A percentile compares a stretch with the other conserved stretches of the same genome.
Evolutionary conservation across 2,888 invertebrate species (phyloP).

Genomic region (Tipula unca): DNA sequence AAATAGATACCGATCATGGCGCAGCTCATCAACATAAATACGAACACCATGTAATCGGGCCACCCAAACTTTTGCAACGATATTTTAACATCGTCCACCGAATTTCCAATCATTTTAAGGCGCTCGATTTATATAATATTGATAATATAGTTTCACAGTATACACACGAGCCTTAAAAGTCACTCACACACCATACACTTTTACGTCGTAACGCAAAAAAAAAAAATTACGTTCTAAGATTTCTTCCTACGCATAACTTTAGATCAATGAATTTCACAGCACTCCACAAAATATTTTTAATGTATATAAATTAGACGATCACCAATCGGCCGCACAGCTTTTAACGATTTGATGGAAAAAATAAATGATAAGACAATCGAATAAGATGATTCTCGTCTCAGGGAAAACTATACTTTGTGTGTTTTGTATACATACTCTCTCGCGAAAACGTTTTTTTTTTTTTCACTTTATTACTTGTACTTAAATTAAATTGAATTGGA

Average conservation of each 20-base stretch:
- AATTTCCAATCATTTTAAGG: conserved; percentile 25
- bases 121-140: background rate
- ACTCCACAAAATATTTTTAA: background rate
- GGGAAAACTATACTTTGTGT: background rate
- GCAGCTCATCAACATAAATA: conserved; percentile 65
- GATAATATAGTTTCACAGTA: background rate
- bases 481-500: conserved; percentile 8
- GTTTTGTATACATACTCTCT: background rate
- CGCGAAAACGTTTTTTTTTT: background rate
- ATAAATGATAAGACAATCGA: background rate
- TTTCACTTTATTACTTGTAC: background rate
- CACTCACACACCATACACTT: background rate
- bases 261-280: background rate
- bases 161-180: background rate
- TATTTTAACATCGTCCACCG: conserved; percentile 38
- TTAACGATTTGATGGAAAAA: background rate
- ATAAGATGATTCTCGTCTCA: background rate
- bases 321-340: background rate
- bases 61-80: conserved; percentile 58
- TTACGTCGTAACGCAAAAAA: too few species aligned
- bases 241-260: background rate
- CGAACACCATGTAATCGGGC: conserved; percentile 71
- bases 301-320: background rate
- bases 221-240: background rate
- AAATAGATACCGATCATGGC: conserved; percentile 75